Evolutionary conservation across 2,797 vertebrate species (phyloP), one percentile per base, ranked within the genome.

Genomic region (Coregonus suidteri): DNA sequence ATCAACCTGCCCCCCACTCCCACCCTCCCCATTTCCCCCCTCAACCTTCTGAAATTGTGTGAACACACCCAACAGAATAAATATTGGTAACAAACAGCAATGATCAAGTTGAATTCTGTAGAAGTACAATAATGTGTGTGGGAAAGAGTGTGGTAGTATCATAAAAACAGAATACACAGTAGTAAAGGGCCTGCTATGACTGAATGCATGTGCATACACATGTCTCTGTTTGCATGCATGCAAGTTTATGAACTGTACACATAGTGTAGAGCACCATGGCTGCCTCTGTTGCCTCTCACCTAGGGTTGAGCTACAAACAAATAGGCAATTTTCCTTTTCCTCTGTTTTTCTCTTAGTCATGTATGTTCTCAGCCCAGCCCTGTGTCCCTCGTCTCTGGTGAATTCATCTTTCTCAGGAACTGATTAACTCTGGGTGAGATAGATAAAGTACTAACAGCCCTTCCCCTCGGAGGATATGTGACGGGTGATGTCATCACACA

Each of bases 21-120:
- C 69, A 47, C 41, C 18, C 7, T 2, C 25, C 67, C 78, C 77
- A 74, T 69, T 37, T 3, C 41, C 9, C 41, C 9, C 41, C 9
- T 9, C 41, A 47, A 81, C 79, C 41, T 47, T 71, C 71, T 80
- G 81, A 65, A 87, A 81, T 81, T 80, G 41, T 53, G 73, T 41
- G 81, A 89, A 91, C 89, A 47, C 41, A 47, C 90, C 90, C 88
- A 87, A 79, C 73, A 78, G 15, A 90, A 83, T 79, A 90, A 91
- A 92, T 73, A 93, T 18, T 82, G 73, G 79, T 86, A 88, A 89
- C 87, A 88, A 88, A 86, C 78, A 62, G 86, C 80, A 78, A 85
- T 80, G 74, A 79, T 82, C 75, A 67, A 84, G 79, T 78, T 78
- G 78, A 81, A 88, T 89, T 85, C 0, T 64, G 73, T 25, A 30